Conservation (phyloP, 2,888 invertebrate species). For the Melipona bicolor region DNA sequence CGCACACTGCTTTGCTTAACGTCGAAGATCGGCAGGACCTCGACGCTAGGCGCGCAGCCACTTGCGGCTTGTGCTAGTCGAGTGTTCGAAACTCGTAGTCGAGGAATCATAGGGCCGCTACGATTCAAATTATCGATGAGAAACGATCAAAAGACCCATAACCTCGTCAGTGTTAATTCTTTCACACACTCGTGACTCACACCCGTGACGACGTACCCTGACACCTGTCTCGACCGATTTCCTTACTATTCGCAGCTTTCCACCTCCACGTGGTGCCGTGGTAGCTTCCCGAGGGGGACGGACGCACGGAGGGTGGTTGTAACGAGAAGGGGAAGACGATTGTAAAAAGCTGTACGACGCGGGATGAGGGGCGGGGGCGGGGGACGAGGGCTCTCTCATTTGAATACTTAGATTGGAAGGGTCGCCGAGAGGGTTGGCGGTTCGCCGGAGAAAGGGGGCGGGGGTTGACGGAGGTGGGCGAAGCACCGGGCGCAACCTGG, state of each 20-base stretch:
- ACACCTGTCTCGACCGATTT: slow-evolving; percentile 29
- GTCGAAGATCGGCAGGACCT: too few relatives aligned
- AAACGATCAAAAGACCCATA: too few relatives aligned
- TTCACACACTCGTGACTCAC: not conserved
- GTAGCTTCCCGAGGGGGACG: not conserved
- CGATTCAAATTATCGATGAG: too few relatives aligned
- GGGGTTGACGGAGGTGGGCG: slow-evolving; percentile 38
- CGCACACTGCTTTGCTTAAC: too few relatives aligned
- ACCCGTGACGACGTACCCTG: too few relatives aligned
- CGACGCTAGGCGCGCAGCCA: too few relatives aligned
- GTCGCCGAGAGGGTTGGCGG: slow-evolving; percentile 69
- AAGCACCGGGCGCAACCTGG: slow-evolving; percentile 56
- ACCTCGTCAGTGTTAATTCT: not conserved
- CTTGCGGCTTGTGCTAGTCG: too few relatives aligned
- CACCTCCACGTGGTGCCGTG: slow-evolving; percentile 5
- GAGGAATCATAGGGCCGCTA: too few relatives aligned
- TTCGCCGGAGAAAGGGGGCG: slow-evolving; percentile 50
- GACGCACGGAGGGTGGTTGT: slow-evolving; percentile 26
- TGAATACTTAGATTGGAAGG: slow-evolving; percentile 84
- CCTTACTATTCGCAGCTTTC: slow-evolving; percentile 53
- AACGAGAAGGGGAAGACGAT: slow-evolving; percentile 70
- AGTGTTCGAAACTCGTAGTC: too few relatives aligned
- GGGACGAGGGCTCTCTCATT: slow-evolving; percentile 80
- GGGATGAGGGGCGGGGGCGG: slow-evolving; percentile 45
- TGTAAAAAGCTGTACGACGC: slow-evolving; percentile 78